Base-by-base conservation (phyloP, 2,113 vertebrate species). In the Myiozetetes cayanensis region DNA sequence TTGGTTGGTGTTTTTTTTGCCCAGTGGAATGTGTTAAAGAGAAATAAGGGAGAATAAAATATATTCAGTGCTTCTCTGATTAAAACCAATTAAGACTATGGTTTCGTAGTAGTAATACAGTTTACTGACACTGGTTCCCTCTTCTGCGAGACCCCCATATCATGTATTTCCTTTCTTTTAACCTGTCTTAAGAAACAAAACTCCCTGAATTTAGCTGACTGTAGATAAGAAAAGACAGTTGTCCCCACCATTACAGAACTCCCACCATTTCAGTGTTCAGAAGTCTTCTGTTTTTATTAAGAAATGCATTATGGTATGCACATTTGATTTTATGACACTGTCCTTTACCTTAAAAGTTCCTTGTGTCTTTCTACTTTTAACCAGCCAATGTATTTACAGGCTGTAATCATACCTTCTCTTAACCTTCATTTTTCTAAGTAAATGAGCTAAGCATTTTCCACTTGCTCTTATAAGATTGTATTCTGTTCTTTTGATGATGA, bases 1-100 rank as follows among this genome's bases (percentile, higher is more conserved):
- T 77, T 55, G 6, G 5, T 52, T 71, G 22, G 11, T 5, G 2
- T 0, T 22, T 12, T 12, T 35, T 14, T 3, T 2, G 3, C 22
- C 15, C 9, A 67, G 19, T 0, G 0, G 9, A 68, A 61, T n/a
- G 19, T 31, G 8, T 50, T 86, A 74, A 53, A 80, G 28, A 70
- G 10, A 5, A 58, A 5, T 62, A 74, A 88, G 7, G 20, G 59
- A 63, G 15, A 41, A 80, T 25, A 39, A 82, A 35, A 58, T 59
- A 8, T 5, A 41, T 41, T 41, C 23, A 39, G 3, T 62, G 13
- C 3, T 10, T 49, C 10, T 62, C 21, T 76, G 10, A 52, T 82
- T 79, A 56, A 91, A 85, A 62, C 21, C 2, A 35, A 58, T 20
- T 74, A 58, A 85, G 81, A 37, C 2, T 33, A 31, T 50, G 24